A percentile compares a stretch with the other conserved stretches of the same genome.
phyloP scores from a whole-genome alignment of 2,888 invertebrate species.

The Lagria hirta region DNA sequence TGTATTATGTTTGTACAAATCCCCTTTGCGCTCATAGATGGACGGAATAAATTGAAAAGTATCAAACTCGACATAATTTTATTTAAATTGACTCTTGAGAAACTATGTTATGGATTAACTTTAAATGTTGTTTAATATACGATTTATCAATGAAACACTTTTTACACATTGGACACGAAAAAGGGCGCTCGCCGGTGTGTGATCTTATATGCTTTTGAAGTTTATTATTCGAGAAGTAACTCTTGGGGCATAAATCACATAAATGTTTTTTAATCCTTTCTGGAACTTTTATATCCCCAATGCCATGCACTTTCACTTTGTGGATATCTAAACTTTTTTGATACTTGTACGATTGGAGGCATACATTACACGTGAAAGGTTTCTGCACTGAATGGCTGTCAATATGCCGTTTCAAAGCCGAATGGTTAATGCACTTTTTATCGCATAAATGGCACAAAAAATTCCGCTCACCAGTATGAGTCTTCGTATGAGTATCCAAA shows the following conservation, averaged over 20 bases:
- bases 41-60: constrained; percentile 73
- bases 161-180: constrained; percentile 43
- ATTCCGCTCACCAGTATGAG: constrained; percentile 47
- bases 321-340: constrained; percentile 57
- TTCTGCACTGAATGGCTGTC: constrained; percentile 44
- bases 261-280: constrained; percentile 55
- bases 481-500: constrained; percentile 45
- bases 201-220: constrained; percentile 46
- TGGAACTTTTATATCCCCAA: constrained; percentile 56
- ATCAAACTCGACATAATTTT: not conserved
- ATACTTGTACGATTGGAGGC: constrained; percentile 58
- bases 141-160: constrained; percentile 56
- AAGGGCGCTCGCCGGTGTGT: constrained; percentile 44
- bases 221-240: constrained; percentile 45
- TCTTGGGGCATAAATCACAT: constrained; percentile 45
- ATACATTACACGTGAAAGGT: constrained; percentile 54
- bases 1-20: constrained; percentile 95
- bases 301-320: constrained; percentile 55
- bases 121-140: constrained; percentile 58
- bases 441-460: constrained; percentile 47
- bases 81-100: constrained; percentile 3
- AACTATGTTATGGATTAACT: constrained; percentile 50
- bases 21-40: constrained; percentile 90
- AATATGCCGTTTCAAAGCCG: constrained; percentile 44
- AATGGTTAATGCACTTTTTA: constrained; percentile 43